phyloP scores from a whole-genome alignment of 2,113 vertebrate species.

The Columba livia region DNA sequence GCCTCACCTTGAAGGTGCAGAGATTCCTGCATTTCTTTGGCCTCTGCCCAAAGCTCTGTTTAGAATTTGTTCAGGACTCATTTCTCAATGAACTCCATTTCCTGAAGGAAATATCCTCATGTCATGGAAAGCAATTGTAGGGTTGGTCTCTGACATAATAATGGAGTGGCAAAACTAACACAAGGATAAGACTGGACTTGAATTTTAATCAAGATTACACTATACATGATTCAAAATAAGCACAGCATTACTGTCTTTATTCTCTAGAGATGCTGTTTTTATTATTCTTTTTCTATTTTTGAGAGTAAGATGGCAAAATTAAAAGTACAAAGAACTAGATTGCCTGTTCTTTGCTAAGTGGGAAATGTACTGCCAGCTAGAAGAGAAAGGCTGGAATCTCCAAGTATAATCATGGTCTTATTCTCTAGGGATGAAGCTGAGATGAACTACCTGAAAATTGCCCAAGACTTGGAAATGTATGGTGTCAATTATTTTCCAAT shows the following conservation, averaged over 20 bases:
- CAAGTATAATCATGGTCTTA: background rate
- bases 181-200: background rate
- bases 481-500: conserved; percentile 92
- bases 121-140: background rate
- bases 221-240: background rate
- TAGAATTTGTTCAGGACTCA: background rate
- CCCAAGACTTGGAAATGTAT: conserved; percentile 94
- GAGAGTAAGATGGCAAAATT: background rate
- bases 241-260: background rate
- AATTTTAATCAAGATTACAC: background rate
- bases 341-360: background rate
- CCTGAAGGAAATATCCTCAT: background rate
- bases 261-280: background rate
- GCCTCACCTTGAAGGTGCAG: background rate
- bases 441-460: conserved; percentile 94
- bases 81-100: background rate
- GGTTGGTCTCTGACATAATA: background rate
- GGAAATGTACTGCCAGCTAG: background rate
- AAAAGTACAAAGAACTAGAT: background rate
- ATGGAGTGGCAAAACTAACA: background rate
- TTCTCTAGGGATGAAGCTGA: conserved; percentile 88
- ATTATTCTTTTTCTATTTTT: background rate
- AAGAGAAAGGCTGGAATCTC: background rate
- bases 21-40: background rate
- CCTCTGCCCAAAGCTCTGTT: background rate